Conservation (phyloP, 2,113 vertebrate species). For the Cephalopterus ornatus region DNA sequence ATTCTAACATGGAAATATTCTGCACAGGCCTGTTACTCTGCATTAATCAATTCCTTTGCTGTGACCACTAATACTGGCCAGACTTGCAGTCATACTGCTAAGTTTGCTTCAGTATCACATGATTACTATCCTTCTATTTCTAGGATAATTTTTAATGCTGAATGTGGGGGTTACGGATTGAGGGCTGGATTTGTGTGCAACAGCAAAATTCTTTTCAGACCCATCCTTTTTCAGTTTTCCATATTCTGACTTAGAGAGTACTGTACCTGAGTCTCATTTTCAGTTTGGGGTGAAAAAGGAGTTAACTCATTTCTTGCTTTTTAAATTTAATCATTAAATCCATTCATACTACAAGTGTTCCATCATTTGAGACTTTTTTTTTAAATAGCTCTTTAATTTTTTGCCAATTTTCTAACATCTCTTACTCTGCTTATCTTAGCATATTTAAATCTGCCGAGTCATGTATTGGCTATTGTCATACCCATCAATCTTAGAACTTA, state of each 20-base stretch:
- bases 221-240: background rate
- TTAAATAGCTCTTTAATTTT: background rate
- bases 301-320: background rate
- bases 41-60: background rate
- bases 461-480: background rate
- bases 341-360: background rate
- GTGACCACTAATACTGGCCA: background rate
- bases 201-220: background rate
- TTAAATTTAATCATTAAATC: background rate
- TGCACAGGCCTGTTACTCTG: background rate
- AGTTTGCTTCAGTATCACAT: background rate
- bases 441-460: constrained; percentile 3
- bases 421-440: background rate
- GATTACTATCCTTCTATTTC: background rate
- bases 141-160: background rate
- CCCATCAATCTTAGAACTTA: background rate
- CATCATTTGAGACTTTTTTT: background rate
- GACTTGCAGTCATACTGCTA: background rate
- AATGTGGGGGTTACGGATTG: background rate
- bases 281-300: background rate
- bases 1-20: background rate
- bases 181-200: background rate
- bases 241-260: background rate
- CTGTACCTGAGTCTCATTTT: background rate
- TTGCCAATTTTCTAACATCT: background rate